Base-by-base conservation (phyloP, 1,140 invertebrate species). In the Hyles vespertilio region DNA sequence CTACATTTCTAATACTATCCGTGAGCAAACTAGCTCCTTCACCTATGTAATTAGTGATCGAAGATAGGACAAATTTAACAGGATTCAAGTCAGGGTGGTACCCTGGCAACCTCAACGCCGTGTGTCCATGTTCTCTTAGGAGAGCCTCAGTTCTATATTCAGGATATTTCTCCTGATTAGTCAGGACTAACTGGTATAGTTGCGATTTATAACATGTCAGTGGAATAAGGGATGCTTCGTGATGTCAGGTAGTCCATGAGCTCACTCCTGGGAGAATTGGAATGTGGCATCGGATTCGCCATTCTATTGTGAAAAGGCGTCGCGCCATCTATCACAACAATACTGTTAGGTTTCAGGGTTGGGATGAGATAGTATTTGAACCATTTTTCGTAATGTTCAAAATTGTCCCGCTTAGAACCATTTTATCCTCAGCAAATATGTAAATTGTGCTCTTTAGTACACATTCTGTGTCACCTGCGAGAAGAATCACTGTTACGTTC, bases 81-180 rank as follows among this genome's bases (percentile, higher is more conserved):
- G 70, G 70, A 57, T 74, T 77, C 8, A 77, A 55, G 47, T 77
- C 71, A 9, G 65, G 67, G 51, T 76, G 63, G 52, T 68, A 62
- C 5, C 63, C 61, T 3, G 72, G 72, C 44, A 77, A 59, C 12
- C 67, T 48, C 12, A 74, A 33, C 3, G 72, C 65, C 32, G 55
- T 70, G 57, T 63, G 69, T n/a, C 62, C 60, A n/a, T 59, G 56
- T 22, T 57, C 49, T 51, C 61, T 65, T 3, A 65, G 63, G 44
- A 70, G 63, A 49, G 63, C 56, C 53, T 77, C 67, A 8, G 65
- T 66, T 47, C 62, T 70, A 45, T 72, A 72, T 32, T 68, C 63
- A 36, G 47, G 48, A 49, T 56, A 63, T 57, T 61, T 56, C 36
- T 54, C 56, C 46, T 70, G 64, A 59, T 59, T 34, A 8, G 50